A percentile compares a stretch with the other conserved stretches of the same genome.
These are phyloP conservation scores for Isurus oxyrinchus DNA, from an alignment of 2,113 vertebrate genomes.

Conservation along the genomic window DNA sequence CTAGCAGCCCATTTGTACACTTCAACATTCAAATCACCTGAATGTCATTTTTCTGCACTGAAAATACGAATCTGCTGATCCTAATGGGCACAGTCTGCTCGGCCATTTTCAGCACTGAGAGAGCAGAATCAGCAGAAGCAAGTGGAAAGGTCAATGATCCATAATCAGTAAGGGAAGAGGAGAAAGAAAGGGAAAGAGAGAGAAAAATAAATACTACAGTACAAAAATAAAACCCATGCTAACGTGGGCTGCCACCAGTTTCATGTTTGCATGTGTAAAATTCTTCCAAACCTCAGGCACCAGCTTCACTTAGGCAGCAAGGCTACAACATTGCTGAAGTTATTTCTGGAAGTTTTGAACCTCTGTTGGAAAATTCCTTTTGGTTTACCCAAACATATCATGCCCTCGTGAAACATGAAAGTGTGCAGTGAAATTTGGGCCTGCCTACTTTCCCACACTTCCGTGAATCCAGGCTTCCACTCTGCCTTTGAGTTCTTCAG, in stretches of 20 bases:
- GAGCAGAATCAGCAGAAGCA: neutral
- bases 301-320: neutral
- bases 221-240: neutral
- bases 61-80: neutral
- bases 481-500: neutral
- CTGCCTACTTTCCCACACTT: neutral
- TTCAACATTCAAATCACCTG: neutral
- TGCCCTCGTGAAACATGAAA: neutral
- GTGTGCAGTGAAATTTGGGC: neutral
- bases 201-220: neutral
- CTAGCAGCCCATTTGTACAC: neutral
- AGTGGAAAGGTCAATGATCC: neutral
- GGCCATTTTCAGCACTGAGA: neutral
- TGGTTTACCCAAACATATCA: neutral
- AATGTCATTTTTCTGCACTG: neutral
- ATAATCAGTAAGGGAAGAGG: neutral
- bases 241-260: neutral
- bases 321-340: neutral
- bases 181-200: neutral
- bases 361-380: neutral
- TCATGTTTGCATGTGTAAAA: neutral
- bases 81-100: neutral
- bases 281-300: constrained; percentile 13
- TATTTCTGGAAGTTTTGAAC: neutral
- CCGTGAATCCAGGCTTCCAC: neutral